Conservation (phyloP, 2,888 invertebrate species). For the Crioceris asparagi region DNA sequence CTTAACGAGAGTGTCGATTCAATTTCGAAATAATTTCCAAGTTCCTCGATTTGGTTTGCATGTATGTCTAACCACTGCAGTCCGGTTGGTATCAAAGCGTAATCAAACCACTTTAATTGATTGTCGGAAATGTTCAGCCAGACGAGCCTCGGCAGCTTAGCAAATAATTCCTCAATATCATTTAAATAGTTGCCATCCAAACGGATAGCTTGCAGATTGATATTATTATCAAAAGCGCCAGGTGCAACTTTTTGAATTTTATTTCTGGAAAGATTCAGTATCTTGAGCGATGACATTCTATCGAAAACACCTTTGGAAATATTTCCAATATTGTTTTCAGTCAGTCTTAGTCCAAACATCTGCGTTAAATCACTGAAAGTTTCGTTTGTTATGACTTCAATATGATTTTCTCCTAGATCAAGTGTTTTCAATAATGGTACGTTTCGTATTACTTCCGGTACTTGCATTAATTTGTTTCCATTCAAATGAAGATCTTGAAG, state of each 20-base stretch:
- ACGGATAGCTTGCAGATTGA: conserved; percentile 68
- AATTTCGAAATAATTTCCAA: conserved; percentile 77
- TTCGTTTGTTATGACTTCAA: conserved; percentile 64
- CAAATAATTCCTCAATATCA: conserved; percentile 68
- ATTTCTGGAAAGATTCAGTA: conserved; percentile 74
- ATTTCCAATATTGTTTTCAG: conserved; percentile 74
- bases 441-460: conserved; percentile 63
- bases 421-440: conserved; percentile 68
- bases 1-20: conserved; percentile 68
- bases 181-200: conserved; percentile 72
- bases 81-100: conserved; percentile 73
- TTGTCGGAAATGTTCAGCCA: conserved; percentile 84
- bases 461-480: conserved; percentile 65
- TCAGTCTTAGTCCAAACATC: conserved; percentile 69
- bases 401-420: conserved; percentile 77
- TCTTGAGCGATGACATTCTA: conserved; percentile 66
- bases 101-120: conserved; percentile 73
- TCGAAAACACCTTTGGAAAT: conserved; percentile 70
- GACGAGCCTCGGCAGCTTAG: conserved; percentile 68
- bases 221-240: conserved; percentile 66
- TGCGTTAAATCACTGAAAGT: conserved; percentile 73
- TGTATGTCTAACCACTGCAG: conserved; percentile 79
- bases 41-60: conserved; percentile 69
- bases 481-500: conserved; percentile 75
- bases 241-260: conserved; percentile 68